Conservation (phyloP, 2,113 vertebrate genomes). For the Peromyscus californicus region DNA sequence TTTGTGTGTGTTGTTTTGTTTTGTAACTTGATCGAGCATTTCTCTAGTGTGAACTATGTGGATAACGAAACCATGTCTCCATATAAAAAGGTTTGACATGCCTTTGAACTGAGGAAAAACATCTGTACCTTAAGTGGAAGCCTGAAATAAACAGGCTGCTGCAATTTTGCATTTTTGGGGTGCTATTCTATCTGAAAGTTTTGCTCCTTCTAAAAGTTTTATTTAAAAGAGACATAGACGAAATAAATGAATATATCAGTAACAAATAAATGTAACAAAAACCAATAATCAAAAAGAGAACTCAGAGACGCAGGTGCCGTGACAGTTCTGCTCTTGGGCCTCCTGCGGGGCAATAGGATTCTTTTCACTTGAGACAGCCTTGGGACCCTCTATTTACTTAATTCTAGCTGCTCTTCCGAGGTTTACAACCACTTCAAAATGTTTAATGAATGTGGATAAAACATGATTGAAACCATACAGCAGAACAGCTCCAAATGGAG, state of each 20-base stretch:
- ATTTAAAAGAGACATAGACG: background rate
- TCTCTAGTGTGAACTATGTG: background rate
- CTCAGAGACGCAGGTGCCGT: background rate
- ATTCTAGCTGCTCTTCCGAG: slow-evolving; percentile 25
- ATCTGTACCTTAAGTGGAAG: slow-evolving; percentile 30
- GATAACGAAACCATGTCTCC: background rate
- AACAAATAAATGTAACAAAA: slow-evolving; percentile 1
- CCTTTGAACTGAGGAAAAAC: slow-evolving; percentile 19
- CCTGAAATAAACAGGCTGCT: background rate
- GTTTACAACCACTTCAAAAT: slow-evolving; percentile 2
- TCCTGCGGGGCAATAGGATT: background rate
- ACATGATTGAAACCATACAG: slow-evolving; percentile 37
- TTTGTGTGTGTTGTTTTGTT: background rate
- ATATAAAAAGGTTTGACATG: too few species aligned
- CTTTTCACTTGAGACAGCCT: slow-evolving; percentile 25
- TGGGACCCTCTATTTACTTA: slow-evolving; percentile 6
- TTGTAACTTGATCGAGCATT: background rate
- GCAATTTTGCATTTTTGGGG: background rate
- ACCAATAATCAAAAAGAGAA: slow-evolving; percentile 20
- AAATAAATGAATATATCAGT: background rate
- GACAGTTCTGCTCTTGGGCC: slow-evolving; percentile 6
- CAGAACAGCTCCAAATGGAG: slow-evolving; percentile 65
- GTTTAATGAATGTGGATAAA: background rate
- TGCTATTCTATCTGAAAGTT: background rate
- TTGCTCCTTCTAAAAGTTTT: background rate